Conservation (phyloP, 2,113 vertebrate genomes). For the Lophius piscatorius region DNA sequence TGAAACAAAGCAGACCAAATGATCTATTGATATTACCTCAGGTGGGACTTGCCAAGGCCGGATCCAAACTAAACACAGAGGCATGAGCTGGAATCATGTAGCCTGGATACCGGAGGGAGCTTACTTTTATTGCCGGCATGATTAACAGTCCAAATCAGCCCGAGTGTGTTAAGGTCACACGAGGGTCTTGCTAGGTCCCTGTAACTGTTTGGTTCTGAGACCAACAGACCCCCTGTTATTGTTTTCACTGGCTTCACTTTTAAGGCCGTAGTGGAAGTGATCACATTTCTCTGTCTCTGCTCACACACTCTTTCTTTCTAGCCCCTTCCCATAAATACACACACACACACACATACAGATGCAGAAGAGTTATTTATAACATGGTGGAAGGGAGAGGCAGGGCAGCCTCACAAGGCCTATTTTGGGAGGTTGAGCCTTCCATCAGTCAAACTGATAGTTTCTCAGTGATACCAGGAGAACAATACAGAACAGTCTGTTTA, state of each 20-base stretch:
- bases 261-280: conserved; percentile 34
- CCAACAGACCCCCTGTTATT: conserved; percentile 70
- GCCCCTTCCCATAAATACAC: neutral
- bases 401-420: conserved; percentile 59
- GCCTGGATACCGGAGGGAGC: neutral
- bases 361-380: conserved; percentile 73
- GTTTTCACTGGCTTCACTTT: conserved; percentile 68
- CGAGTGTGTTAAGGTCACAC: conserved; percentile 30
- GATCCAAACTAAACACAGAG: conserved; percentile 32
- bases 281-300: conserved; percentile 40
- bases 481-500: conserved; percentile 67
- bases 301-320: conserved; percentile 34
- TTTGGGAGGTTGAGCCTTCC: conserved; percentile 68
- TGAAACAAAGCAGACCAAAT: conserved; percentile 25
- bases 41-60: conserved; percentile 41
- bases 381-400: conserved; percentile 61
- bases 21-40: conserved; percentile 45
- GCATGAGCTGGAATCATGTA: neutral
- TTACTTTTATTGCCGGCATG: too few species aligned
- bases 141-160: conserved; percentile 9
- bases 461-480: conserved; percentile 67
- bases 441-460: conserved; percentile 68
- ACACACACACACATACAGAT: conserved; percentile 26
- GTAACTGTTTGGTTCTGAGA: conserved; percentile 59
- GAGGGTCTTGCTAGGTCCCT: conserved; percentile 37